Percentiles rank a stretch among this genome's conserved stretches.
These are phyloP conservation scores for Pissodes strobi DNA, from an alignment of 1,140 invertebrate genomes.

Conservation along the genomic window DNA sequence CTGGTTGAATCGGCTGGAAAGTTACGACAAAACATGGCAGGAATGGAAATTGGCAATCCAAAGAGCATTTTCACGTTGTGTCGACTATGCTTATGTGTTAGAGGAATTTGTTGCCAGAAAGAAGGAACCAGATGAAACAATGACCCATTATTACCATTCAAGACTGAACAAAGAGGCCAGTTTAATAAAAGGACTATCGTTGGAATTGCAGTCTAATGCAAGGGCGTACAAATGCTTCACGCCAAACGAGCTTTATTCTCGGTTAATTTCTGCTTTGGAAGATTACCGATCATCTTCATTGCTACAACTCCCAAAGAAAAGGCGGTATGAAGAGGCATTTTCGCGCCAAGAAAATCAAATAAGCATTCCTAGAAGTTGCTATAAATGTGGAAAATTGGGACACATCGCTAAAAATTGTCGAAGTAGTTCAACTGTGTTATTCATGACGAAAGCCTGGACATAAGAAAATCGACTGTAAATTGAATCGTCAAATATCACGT, in stretches of 20 bases:
- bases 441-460: no score
- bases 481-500: no score
- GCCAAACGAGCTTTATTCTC: slow-evolving; percentile 23
- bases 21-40: slow-evolving; percentile 30
- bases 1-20: slow-evolving; percentile 3
- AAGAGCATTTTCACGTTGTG: slow-evolving; percentile 40
- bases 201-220: slow-evolving; percentile 44
- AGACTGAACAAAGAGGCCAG: slow-evolving; percentile 39
- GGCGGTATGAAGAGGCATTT: no score
- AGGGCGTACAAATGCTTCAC: slow-evolving; percentile 43
- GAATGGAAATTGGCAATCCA: slow-evolving; percentile 41
- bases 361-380: no score
- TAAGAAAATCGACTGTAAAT: no score
- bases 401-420: no score
- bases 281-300: no score
- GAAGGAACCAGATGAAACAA: slow-evolving; percentile 43
- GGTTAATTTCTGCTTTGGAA: no score
- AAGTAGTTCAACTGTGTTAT: no score
- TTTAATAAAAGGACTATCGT: slow-evolving; percentile 47
- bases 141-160: slow-evolving; percentile 48
- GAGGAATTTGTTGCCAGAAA: slow-evolving; percentile 45
- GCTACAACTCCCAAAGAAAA: no score
- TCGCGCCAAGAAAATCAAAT: no score
- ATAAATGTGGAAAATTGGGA: no score
- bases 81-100: slow-evolving; percentile 5